phyloP scores from a whole-genome alignment of 2,888 invertebrate genomes.

The Lycocerus yunnanus region DNA sequence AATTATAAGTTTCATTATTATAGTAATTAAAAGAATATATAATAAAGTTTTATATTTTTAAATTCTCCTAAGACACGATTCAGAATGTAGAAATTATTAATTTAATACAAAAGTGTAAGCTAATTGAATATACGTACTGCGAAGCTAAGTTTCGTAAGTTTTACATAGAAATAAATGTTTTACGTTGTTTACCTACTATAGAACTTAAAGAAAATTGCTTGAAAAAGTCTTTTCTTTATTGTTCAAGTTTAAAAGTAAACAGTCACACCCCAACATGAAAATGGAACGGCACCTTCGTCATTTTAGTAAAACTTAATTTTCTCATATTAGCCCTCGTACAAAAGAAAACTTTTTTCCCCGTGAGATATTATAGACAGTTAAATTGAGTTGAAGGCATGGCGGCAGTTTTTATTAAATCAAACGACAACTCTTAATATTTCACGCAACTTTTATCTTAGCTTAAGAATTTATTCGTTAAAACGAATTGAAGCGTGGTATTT shows the following conservation, averaged over 20 bases:
- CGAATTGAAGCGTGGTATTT: constrained; percentile 34
- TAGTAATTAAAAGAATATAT: background rate
- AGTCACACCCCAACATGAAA: constrained; percentile 35
- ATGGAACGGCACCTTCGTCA: constrained; percentile 36
- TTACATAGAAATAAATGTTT: constrained; percentile 32
- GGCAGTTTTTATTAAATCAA: constrained; percentile 43
- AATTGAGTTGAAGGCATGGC: constrained; percentile 41
- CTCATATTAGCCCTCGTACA: constrained; percentile 48
- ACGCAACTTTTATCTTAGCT: constrained; percentile 41
- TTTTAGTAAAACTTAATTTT: constrained; percentile 50
- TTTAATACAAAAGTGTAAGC: constrained; percentile 4
- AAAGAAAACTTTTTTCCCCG: constrained; percentile 48
- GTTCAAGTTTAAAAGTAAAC: constrained; percentile 40
- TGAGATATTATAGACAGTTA: constrained; percentile 45
- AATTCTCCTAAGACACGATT: background rate
- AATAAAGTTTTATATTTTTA: background rate
- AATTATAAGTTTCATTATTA: background rate
- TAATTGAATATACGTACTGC: constrained; percentile 12
- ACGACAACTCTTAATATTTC: constrained; percentile 44
- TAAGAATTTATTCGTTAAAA: constrained; percentile 31
- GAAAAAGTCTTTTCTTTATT: constrained; percentile 29
- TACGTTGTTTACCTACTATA: constrained; percentile 34
- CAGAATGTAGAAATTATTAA: constrained; percentile 11
- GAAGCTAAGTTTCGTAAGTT: background rate
- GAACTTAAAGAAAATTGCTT: constrained; percentile 26